phyloP scores from a whole-genome alignment of 2,888 invertebrate genomes.

The Antitype chi region DNA sequence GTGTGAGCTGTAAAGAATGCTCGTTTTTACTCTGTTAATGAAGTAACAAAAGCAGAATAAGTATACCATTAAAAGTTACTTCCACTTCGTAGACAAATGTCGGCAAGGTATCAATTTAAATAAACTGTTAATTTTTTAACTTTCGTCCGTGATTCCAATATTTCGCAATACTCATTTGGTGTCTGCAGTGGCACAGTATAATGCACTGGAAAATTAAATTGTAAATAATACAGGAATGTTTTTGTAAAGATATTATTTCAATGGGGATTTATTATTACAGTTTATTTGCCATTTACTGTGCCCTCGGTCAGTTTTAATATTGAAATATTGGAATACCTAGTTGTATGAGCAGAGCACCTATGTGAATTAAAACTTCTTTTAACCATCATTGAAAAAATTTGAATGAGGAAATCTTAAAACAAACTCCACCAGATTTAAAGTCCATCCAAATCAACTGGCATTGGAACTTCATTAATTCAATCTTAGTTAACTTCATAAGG shows the following conservation, averaged over 20 bases:
- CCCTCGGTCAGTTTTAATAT: neutral
- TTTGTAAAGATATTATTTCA: constrained; percentile 9
- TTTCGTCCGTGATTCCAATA: neutral
- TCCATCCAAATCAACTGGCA: too few species aligned
- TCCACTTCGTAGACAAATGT: neutral
- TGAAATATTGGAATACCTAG: neutral
- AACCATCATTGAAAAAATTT: too few species aligned
- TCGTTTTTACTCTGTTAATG: too few species aligned
- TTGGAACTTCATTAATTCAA: too few species aligned
- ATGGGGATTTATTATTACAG: constrained; percentile 11
- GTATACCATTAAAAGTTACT: too few species aligned
- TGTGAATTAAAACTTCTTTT: neutral
- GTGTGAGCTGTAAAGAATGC: too few species aligned
- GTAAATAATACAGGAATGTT: neutral
- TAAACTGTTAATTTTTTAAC: neutral
- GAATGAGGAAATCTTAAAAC: too few species aligned
- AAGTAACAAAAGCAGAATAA: too few species aligned
- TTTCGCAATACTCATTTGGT: neutral
- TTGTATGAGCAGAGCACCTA: neutral
- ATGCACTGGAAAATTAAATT: neutral
- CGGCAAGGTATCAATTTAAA: neutral
- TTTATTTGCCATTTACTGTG: neutral
- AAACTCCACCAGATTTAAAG: too few species aligned
- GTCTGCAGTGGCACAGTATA: neutral
- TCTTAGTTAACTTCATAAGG: too few species aligned